Evolutionary conservation across 2,113 vertebrate species (phyloP).

Genomic region (Megaleporinus macrocephalus): DNA sequence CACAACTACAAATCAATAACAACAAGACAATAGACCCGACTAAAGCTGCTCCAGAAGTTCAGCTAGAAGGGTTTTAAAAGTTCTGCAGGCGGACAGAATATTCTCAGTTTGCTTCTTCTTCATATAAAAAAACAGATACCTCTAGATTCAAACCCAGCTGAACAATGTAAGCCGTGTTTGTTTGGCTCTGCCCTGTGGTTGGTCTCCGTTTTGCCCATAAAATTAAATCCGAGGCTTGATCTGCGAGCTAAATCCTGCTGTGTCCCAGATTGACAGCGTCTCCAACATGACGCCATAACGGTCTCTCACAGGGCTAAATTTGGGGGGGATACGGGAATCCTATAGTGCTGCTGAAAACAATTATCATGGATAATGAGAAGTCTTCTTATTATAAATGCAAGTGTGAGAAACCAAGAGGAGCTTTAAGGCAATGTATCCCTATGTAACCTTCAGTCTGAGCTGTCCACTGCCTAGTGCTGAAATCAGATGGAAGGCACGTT

Average conservation of each 20-base stretch:
- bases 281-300: slow-evolving; percentile 62
- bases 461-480: slow-evolving; percentile 63
- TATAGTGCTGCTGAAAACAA: slow-evolving; percentile 21
- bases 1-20: slow-evolving; percentile 52
- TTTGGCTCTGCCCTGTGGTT: slow-evolving; percentile 49
- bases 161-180: slow-evolving; percentile 57
- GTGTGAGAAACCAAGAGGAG: neutral
- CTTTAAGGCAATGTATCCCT: neutral
- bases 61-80: neutral
- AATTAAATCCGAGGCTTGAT: slow-evolving; percentile 76
- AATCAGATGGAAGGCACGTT: slow-evolving; percentile 25
- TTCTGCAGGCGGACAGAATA: neutral
- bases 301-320: slow-evolving; percentile 26
- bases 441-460: slow-evolving; percentile 43
- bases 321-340: slow-evolving; percentile 28
- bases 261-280: slow-evolving; percentile 78
- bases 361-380: neutral
- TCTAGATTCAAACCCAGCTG: slow-evolving; percentile 58
- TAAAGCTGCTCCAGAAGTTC: neutral
- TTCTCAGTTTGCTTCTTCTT: neutral
- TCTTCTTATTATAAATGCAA: neutral
- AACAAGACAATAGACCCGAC: slow-evolving; percentile 31
- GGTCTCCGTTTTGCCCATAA: slow-evolving; percentile 59
- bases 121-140: neutral
- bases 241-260: slow-evolving; percentile 71